Evolutionary conservation across 2,888 invertebrate species (phyloP).

Genomic region (Fabriciana adippe): DNA sequence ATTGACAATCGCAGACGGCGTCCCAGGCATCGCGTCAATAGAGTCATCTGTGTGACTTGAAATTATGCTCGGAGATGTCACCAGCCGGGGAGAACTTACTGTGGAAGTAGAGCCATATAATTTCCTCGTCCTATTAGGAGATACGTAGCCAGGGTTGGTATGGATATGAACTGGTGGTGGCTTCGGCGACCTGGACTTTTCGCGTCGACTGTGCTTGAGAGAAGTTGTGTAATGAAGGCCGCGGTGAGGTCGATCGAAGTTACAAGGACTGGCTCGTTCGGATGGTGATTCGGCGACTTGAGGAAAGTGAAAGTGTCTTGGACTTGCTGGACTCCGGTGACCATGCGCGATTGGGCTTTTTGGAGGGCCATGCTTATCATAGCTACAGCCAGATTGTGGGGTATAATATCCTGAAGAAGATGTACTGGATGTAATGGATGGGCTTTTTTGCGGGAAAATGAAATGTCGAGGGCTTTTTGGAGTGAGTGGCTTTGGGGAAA

Average conservation of each 20-base stretch:
- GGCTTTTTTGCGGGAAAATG: conserved; percentile 79
- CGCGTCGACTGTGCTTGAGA: conserved; percentile 69
- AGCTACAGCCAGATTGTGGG: conserved; percentile 78
- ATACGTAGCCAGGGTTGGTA: conserved; percentile 84
- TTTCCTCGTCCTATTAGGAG: conserved; percentile 73
- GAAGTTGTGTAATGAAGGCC: conserved; percentile 69
- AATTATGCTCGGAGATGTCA: conserved; percentile 74
- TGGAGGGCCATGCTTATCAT: conserved; percentile 72
- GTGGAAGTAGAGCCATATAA: conserved; percentile 73
- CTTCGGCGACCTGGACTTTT: conserved; percentile 74
- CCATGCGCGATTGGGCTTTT: conserved; percentile 80
- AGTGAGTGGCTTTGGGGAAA: conserved; percentile 80
- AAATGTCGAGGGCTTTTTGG: conserved; percentile 83
- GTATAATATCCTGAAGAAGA: conserved; percentile 82
- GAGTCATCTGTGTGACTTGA: conserved; percentile 78
- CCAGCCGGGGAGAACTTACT: conserved; percentile 70
- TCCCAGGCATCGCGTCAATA: conserved; percentile 67
- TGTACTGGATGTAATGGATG: conserved; percentile 78
- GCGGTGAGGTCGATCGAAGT: conserved; percentile 57
- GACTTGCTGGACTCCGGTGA: conserved; percentile 82
- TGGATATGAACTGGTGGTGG: conserved; percentile 82
- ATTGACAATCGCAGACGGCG: conserved; percentile 67
- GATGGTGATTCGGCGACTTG: conserved; percentile 65
- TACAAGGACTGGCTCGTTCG: conserved; percentile 72
- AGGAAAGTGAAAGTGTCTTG: conserved; percentile 83